Evolutionary conservation across 2,888 invertebrate genomes (phyloP).

Genomic region (Elegia similella): DNA sequence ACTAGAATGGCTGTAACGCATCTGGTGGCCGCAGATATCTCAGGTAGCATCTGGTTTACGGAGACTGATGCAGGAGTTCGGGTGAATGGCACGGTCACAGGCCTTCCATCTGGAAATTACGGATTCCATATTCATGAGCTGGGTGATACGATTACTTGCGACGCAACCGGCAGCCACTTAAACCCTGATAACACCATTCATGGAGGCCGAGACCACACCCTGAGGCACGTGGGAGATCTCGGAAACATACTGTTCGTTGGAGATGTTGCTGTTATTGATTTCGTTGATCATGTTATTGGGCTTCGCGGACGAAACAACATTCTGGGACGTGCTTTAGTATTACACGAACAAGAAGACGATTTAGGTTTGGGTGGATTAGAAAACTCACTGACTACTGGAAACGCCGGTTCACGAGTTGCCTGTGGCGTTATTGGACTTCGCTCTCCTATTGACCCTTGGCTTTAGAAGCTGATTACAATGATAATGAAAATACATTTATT

Average conservation of each 20-base stretch:
- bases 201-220: constrained; percentile 81
- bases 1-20: constrained; percentile 48
- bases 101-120: constrained; percentile 76
- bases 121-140: constrained; percentile 85
- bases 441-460: constrained; percentile 51
- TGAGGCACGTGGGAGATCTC: constrained; percentile 87
- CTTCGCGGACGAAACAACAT: constrained; percentile 64
- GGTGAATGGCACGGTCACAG: constrained; percentile 73
- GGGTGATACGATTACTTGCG: constrained; percentile 78
- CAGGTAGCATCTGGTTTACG: constrained; percentile 59
- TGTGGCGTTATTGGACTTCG: constrained; percentile 71
- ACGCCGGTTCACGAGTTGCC: constrained; percentile 73
- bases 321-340: constrained; percentile 67
- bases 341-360: constrained; percentile 70
- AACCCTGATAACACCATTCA: constrained; percentile 84
- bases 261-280: constrained; percentile 69
- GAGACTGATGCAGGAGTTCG: constrained; percentile 71
- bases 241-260: constrained; percentile 84
- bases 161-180: constrained; percentile 84
- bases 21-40: constrained; percentile 39
- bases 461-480: background rate
- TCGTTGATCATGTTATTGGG: constrained; percentile 73
- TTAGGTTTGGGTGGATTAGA: constrained; percentile 62
- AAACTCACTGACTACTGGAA: constrained; percentile 67
- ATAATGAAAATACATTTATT: background rate